Percentiles rank a stretch among this genome's conserved stretches.
Evolutionary conservation across 2,888 invertebrate species (phyloP).

Genomic region (Esperia sulphurella): DNA sequence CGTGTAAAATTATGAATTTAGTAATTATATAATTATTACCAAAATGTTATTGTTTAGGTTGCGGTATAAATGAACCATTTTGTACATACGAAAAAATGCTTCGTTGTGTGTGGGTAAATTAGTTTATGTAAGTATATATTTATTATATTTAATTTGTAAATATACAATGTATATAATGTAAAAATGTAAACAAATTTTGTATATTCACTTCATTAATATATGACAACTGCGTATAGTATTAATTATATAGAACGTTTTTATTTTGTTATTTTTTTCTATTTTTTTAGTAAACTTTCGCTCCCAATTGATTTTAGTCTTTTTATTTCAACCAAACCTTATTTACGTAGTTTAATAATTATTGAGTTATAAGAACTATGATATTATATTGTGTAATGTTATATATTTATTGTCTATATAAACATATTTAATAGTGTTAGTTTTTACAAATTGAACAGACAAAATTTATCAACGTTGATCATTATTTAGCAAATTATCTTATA

Average conservation of each 20-base stretch:
- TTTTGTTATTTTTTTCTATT: slow-evolving; percentile 41
- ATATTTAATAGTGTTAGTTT: slow-evolving; percentile 14
- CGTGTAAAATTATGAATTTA: neutral
- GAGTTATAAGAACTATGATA: slow-evolving; percentile 7
- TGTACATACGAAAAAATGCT: slow-evolving; percentile 35
- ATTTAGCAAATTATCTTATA: neutral
- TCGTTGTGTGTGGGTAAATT: slow-evolving; percentile 39
- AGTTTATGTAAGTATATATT: slow-evolving; percentile 4
- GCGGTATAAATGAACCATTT: slow-evolving; percentile 8
- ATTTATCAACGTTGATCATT: neutral
- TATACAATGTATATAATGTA: slow-evolving; percentile 57
- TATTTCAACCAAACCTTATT: slow-evolving; percentile 24
- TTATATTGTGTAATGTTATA: slow-evolving; percentile 39
- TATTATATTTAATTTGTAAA: slow-evolving; percentile 32
- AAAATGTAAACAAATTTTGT: slow-evolving; percentile 46
- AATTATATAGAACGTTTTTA: slow-evolving; percentile 42
- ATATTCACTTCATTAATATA: slow-evolving; percentile 51
- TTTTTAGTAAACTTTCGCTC: slow-evolving; percentile 34
- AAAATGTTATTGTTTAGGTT: neutral
- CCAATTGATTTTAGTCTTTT: slow-evolving; percentile 45
- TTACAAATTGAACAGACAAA: neutral
- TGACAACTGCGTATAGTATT: slow-evolving; percentile 32
- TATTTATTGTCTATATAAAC: slow-evolving; percentile 39
- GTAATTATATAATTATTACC: too few species aligned
- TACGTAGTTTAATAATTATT: neutral